phyloP scores from a whole-genome alignment of 2,797 vertebrate genomes.

The Chromobotia macracanthus region DNA sequence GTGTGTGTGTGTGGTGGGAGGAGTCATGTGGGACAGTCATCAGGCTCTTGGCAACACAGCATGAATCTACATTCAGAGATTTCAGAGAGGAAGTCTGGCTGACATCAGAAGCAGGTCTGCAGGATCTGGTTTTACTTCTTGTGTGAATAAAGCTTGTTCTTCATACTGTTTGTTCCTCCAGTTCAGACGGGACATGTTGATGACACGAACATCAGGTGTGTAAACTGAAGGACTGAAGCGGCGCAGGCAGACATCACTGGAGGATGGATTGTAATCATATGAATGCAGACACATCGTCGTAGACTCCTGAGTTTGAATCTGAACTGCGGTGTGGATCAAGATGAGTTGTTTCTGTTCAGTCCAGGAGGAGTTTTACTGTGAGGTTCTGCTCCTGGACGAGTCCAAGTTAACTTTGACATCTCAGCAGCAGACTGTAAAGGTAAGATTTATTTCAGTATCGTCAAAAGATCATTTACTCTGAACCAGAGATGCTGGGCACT shows the following conservation, averaged over 20 bases:
- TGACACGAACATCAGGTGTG: too few species aligned
- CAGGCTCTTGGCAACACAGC: constrained; percentile 60
- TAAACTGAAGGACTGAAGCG: constrained; percentile 19
- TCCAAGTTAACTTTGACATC: constrained; percentile 84
- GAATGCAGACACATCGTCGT: background rate
- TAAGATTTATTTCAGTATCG: constrained; percentile 56
- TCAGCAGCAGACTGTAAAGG: constrained; percentile 87
- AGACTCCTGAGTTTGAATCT: background rate
- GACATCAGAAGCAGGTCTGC: too few species aligned
- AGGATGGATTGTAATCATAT: background rate
- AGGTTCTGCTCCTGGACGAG: constrained; percentile 87
- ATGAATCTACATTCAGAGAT: constrained; percentile 38
- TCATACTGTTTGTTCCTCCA: too few species aligned
- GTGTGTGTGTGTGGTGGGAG: constrained; percentile 38
- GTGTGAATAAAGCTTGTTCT: background rate
- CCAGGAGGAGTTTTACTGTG: constrained; percentile 89
- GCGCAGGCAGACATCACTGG: background rate
- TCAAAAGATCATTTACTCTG: too few species aligned
- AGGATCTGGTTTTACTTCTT: background rate
- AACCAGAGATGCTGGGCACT: too few species aligned
- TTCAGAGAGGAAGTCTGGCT: too few species aligned
- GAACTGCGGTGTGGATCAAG: constrained; percentile 4
- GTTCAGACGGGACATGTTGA: too few species aligned
- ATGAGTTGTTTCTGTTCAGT: constrained; percentile 88
- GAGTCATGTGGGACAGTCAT: constrained; percentile 38